phyloP scores from a whole-genome alignment of 1,140 invertebrate genomes.

The Meloidogyne chitwoodi region DNA sequence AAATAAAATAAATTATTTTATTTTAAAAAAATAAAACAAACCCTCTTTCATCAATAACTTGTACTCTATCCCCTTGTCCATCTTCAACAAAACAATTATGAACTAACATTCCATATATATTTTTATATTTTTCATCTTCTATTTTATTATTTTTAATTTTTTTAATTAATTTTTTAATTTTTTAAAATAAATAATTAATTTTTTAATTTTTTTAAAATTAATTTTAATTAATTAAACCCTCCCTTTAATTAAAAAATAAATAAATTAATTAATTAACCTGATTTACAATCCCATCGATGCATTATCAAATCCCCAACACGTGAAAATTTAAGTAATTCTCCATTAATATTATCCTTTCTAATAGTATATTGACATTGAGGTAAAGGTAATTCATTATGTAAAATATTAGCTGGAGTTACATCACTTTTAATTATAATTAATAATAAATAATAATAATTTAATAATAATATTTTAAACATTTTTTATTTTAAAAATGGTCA shows the following conservation, averaged over 20 bases:
- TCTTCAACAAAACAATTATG: constrained; percentile 58
- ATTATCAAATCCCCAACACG: constrained; percentile 56
- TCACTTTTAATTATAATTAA: constrained; percentile 1
- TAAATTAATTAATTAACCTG: constrained; percentile 29
- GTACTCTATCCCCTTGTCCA: constrained; percentile 54
- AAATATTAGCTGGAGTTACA: constrained; percentile 43
- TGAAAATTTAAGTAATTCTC: constrained; percentile 51
- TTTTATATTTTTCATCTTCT: constrained; percentile 26
- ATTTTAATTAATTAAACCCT: no score
- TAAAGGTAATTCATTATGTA: constrained; percentile 50
- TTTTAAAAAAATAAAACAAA: constrained; percentile 16
- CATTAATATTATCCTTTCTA: constrained; percentile 57
- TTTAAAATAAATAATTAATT: no score
- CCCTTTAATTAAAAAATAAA: no score
- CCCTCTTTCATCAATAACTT: constrained; percentile 54
- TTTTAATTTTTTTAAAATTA: background rate
- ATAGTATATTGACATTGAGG: constrained; percentile 57
- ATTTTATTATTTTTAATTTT: background rate
- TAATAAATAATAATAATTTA: no score
- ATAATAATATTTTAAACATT: background rate
- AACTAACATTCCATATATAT: constrained; percentile 54
- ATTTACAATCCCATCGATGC: constrained; percentile 57
- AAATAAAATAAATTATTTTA: constrained; percentile 3
- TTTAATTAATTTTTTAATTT: background rate
- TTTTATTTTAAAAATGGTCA: background rate